Percentiles rank a stretch among this genome's conserved stretches.
Evolutionary conservation across 2,797 vertebrate genomes (phyloP).

Genomic region (Poecilia gillii): DNA sequence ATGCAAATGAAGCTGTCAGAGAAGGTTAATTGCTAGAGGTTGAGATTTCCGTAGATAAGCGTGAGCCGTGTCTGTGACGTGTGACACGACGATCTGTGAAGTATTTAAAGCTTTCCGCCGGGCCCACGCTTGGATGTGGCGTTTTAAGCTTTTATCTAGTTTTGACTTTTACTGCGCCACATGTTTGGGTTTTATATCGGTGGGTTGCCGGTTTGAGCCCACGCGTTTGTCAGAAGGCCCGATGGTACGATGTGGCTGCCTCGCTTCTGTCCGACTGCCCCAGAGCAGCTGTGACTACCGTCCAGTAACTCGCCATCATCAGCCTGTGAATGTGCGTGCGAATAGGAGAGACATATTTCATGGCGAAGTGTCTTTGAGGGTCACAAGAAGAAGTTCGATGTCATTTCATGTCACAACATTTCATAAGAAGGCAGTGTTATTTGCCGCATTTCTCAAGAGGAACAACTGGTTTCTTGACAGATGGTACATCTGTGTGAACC

Average conservation of each 20-base stretch:
- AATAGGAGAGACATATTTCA: too few relatives aligned
- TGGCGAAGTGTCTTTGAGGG: too few relatives aligned
- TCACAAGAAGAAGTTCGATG: too few relatives aligned
- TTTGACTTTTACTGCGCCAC: background rate
- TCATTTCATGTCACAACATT: too few relatives aligned
- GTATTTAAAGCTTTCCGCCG: background rate
- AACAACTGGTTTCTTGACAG: background rate
- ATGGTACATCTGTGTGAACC: background rate
- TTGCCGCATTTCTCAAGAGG: background rate
- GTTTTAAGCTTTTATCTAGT: background rate
- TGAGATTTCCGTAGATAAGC: background rate
- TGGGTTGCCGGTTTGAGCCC: too few relatives aligned
- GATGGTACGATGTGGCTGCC: too few relatives aligned
- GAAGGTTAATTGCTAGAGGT: background rate
- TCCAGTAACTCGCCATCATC: too few relatives aligned
- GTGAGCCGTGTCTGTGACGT: background rate
- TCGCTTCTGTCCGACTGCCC: too few relatives aligned
- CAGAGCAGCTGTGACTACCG: too few relatives aligned
- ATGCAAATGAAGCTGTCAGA: slow-evolving; percentile 5
- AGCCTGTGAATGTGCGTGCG: too few relatives aligned
- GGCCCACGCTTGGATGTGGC: background rate
- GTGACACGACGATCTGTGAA: background rate
- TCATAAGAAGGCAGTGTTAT: background rate
- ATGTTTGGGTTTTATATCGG: background rate
- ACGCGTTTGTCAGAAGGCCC: too few relatives aligned